phyloP scores from a whole-genome alignment of 2,888 invertebrate species.

The Hemistola chrysoprasaria region DNA sequence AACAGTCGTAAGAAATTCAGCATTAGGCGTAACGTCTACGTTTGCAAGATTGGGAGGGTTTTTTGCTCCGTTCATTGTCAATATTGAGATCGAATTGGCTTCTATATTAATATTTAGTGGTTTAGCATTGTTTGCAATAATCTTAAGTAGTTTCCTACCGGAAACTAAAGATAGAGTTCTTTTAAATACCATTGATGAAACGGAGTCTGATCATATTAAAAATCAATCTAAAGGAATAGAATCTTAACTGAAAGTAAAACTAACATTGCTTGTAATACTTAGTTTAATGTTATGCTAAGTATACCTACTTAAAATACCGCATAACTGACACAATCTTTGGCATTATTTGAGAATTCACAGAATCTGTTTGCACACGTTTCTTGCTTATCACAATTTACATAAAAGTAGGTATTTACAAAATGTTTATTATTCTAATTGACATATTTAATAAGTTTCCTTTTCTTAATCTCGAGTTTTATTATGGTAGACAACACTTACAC shows the following conservation, averaged over 20 bases:
- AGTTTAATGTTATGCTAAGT: too few relatives aligned
- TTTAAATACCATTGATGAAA: conserved; percentile 62
- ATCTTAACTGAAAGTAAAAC: too few relatives aligned
- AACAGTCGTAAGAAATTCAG: conserved; percentile 89
- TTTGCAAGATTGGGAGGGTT: conserved; percentile 87
- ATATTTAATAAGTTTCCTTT: too few relatives aligned
- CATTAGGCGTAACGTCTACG: conserved; percentile 88
- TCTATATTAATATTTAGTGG: conserved; percentile 63
- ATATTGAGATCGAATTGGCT: conserved; percentile 67
- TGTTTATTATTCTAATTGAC: too few relatives aligned
- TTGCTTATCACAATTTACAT: neutral
- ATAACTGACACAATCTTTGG: conserved; percentile 35
- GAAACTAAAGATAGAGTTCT: conserved; percentile 67
- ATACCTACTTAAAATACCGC: neutral
- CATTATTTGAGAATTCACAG: conserved; percentile 54
- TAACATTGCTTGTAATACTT: too few relatives aligned
- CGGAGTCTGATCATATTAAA: conserved; percentile 35
- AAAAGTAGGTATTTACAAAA: too few relatives aligned
- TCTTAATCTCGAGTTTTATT: too few relatives aligned
- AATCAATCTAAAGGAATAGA: too few relatives aligned
- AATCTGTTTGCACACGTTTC: conserved; percentile 1
- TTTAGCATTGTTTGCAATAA: conserved; percentile 55
- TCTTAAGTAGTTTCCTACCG: conserved; percentile 60
- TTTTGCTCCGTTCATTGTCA: conserved; percentile 85
- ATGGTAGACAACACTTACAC: too few relatives aligned